Evolutionary conservation across 2,888 invertebrate species (phyloP), one percentile per base, ranked within the genome.

Genomic region (Caenorhabditis zanzibari): DNA sequence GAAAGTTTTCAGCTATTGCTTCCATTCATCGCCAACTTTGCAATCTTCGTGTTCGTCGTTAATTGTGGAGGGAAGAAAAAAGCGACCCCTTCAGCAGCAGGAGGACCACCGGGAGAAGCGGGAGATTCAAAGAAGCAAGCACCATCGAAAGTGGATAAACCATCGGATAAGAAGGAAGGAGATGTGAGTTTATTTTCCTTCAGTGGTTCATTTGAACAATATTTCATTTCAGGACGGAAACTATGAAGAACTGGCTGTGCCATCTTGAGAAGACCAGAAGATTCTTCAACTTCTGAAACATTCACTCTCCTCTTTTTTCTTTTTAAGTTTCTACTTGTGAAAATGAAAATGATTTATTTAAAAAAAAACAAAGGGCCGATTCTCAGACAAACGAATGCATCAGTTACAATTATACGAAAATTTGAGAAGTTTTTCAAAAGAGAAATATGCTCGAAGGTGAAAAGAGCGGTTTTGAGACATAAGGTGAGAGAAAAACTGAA

Each of bases 21-120:
- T 24, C 22, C 54, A 54, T 26, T 54, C 9, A 26, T 54, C 26
- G 54, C 52, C 19, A 52, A 52, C 52, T 52, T 52, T 22, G 52
- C 54, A 26, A 10, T 54, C 12, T 9, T 54, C 5, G 54, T 54
- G 26, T 54, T 54, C 22, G 26, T 54, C 26, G 54, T 54, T 12
- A 26, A 14, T 14, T 54, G 54, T 26, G 54, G 54, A 9, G 54
- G 54, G 26, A 54, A 54, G 26, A 54, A 54, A 14, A 54, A 54
- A 14, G 26, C 14, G 26, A 14, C 54, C 10, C 6, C 54, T 14
- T 24, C 54, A 14, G 10, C 26, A 26, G 26, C 22, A 26, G 54
- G 24, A 54, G 54, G 22, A 12, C 12, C 54, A 54, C 26, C 4
- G 2, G 54, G 24, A 12, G 54, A 12, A 14, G 54, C 38, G 24